phyloP scores from a whole-genome alignment of 2,113 vertebrate species.

The Mugil cephalus region DNA sequence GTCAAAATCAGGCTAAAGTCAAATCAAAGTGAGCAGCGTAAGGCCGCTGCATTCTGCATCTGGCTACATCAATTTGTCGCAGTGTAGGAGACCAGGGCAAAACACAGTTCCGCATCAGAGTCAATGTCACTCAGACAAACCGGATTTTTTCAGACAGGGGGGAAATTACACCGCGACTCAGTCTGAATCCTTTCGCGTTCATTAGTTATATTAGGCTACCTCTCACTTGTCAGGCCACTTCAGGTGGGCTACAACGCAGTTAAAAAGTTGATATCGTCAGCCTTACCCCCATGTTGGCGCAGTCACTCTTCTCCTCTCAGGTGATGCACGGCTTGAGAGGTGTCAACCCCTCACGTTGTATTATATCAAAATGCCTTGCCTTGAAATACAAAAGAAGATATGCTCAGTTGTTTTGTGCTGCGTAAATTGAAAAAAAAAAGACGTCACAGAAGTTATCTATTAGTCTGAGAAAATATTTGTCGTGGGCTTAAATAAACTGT shows the following conservation, averaged over 20 bases:
- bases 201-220: neutral
- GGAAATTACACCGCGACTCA: constrained; percentile 54
- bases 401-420: constrained; percentile 35
- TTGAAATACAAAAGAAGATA: constrained; percentile 65
- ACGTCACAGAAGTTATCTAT: constrained; percentile 31
- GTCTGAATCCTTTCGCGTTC: neutral
- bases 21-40: neutral
- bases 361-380: constrained; percentile 68
- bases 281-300: constrained; percentile 89
- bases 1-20: neutral
- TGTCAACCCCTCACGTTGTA: constrained; percentile 76
- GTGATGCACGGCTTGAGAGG: constrained; percentile 83
- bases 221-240: constrained; percentile 64
- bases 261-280: constrained; percentile 57
- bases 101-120: constrained; percentile 77
- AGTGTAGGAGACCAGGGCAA: constrained; percentile 65
- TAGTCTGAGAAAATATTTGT: constrained; percentile 4
- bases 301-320: constrained; percentile 82
- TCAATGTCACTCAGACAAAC: constrained; percentile 80
- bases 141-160: constrained; percentile 41
- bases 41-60: neutral
- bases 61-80: constrained; percentile 75
- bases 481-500: constrained; percentile 37
- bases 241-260: constrained; percentile 57
- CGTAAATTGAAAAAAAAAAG: constrained; percentile 37